phyloP scores from a whole-genome alignment of 2,888 invertebrate genomes.

The Pandemis heparana region DNA sequence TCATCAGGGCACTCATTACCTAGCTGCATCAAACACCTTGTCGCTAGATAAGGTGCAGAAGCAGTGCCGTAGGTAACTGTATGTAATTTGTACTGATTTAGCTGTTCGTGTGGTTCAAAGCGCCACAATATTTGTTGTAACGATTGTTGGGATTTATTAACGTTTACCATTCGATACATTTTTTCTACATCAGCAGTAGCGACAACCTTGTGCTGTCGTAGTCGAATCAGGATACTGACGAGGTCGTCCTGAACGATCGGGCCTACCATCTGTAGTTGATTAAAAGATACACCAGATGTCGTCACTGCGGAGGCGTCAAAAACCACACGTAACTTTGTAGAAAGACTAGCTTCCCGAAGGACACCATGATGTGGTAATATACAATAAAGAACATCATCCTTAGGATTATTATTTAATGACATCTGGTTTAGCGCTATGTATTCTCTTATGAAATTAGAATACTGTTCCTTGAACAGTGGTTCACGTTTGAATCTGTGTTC shows the following conservation, averaged over 20 bases:
- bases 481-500: conserved; percentile 42
- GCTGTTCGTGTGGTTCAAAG: conserved; percentile 23
- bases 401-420: not conserved
- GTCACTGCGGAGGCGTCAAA: conserved; percentile 44
- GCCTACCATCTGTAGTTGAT: conserved; percentile 43
- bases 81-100: conserved; percentile 43
- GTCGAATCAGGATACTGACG: conserved; percentile 39
- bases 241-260: conserved; percentile 43
- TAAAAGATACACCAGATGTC: conserved; percentile 41
- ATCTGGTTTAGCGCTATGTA: conserved; percentile 35
- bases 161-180: conserved; percentile 42
- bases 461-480: conserved; percentile 44
- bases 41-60: conserved; percentile 47
- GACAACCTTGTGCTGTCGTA: conserved; percentile 40
- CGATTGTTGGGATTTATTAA: conserved; percentile 40
- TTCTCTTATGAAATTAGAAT: no score
- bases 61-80: conserved; percentile 48
- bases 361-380: conserved; percentile 44
- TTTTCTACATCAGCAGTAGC: conserved; percentile 43
- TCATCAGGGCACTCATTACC: no score
- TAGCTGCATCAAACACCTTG: conserved; percentile 45
- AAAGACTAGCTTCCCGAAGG: conserved; percentile 30
- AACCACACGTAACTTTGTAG: conserved; percentile 45
- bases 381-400: no score
- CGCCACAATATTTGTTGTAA: conserved; percentile 47